Conservation (phyloP, 2,113 vertebrate species). For the Ictalurus furcatus region DNA sequence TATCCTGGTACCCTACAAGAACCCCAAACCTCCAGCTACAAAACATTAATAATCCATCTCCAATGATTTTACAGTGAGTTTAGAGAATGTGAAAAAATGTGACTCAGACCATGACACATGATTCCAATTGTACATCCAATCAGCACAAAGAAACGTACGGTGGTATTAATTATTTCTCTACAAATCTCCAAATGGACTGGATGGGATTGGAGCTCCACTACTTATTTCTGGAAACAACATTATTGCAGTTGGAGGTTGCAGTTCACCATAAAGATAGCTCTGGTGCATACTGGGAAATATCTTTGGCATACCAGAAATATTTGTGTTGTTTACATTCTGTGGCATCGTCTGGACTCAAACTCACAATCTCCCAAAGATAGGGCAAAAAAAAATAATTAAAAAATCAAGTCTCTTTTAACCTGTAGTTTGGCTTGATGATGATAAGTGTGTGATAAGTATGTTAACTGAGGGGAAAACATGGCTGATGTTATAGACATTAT, state of each 20-base stretch:
- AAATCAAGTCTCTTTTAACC: background rate
- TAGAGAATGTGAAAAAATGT: background rate
- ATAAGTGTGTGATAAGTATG: background rate
- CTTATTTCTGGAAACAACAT: background rate
- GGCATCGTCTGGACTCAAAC: background rate
- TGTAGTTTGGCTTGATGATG: background rate
- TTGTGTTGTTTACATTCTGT: background rate
- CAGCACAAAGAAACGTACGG: background rate
- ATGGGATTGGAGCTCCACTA: background rate
- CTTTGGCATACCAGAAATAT: background rate
- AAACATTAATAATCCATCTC: background rate
- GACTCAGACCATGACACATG: too few species aligned
- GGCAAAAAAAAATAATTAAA: background rate
- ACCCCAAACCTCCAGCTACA: background rate
- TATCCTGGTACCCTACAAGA: background rate
- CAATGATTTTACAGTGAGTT: background rate
- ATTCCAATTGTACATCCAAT: background rate
- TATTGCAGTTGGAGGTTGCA: background rate
- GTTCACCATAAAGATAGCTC: background rate
- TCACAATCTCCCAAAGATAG: background rate
- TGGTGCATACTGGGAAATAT: slow-evolving; percentile 3
- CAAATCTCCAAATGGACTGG: background rate
- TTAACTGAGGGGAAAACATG: background rate
- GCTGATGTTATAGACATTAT: background rate
- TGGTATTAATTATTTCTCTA: background rate